A percentile compares a stretch with the other conserved stretches of the same genome.
These are phyloP conservation scores for Agrypnia vestita DNA, from an alignment of 1,140 invertebrate genomes.

Conservation along the genomic window DNA sequence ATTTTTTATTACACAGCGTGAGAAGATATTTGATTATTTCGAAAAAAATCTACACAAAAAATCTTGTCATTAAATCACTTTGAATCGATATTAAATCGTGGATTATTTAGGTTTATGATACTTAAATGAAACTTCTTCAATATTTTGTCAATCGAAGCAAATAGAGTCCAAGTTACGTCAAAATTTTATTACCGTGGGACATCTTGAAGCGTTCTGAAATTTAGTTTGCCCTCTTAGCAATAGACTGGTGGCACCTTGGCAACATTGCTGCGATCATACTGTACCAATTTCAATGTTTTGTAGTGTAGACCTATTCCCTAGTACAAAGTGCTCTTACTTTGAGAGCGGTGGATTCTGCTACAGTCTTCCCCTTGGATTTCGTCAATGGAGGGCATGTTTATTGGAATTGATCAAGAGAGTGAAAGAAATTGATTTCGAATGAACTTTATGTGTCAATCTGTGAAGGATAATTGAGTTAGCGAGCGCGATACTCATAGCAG, in stretches of 20 bases:
- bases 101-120: too few relatives aligned
- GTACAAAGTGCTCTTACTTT: background rate
- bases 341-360: background rate
- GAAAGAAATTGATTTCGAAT: constrained; percentile 53
- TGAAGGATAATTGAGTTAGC: constrained; percentile 51
- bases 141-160: constrained; percentile 17
- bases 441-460: constrained; percentile 37
- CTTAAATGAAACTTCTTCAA: background rate
- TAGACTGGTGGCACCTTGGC: background rate
- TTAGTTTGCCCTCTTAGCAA: background rate
- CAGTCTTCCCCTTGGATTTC: background rate
- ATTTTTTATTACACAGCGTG: too few relatives aligned
- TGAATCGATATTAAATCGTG: too few relatives aligned
- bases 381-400: constrained; percentile 24
- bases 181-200: constrained; percentile 12
- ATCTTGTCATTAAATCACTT: too few relatives aligned
- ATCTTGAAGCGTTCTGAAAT: background rate
- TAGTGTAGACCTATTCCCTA: background rate
- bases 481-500: constrained; percentile 4
- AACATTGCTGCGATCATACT: background rate
- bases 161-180: background rate
- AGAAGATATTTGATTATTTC: too few relatives aligned
- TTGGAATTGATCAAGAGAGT: constrained; percentile 52
- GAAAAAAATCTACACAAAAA: too few relatives aligned
- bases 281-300: background rate